Conservation (phyloP, 2,113 vertebrate genomes). For the Orientallactaga bullata region DNA sequence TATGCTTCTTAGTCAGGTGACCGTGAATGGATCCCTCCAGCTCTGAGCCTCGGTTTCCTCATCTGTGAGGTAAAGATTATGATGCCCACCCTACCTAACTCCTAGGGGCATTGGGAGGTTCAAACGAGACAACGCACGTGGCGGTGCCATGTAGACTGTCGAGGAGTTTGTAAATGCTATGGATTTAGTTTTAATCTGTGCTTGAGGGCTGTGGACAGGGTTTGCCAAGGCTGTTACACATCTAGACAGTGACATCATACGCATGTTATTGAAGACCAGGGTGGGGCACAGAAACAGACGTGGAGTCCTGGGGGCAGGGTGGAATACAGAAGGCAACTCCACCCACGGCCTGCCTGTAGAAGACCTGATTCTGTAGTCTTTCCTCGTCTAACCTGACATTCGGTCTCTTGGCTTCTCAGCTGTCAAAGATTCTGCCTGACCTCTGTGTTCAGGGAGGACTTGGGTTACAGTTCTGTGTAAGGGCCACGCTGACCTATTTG, state of each 20-base stretch:
- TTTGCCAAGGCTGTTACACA: conserved; percentile 23
- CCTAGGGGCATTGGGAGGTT: background rate
- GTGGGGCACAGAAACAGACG: conserved; percentile 32
- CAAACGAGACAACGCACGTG: background rate
- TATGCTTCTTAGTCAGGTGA: background rate
- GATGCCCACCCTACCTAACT: background rate
- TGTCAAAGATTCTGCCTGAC: background rate
- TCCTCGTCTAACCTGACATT: conserved; percentile 8
- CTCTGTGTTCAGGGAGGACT: background rate
- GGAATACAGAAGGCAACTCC: background rate
- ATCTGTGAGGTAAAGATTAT: background rate
- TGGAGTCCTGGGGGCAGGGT: background rate
- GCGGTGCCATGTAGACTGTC: background rate
- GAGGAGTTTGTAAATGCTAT: background rate
- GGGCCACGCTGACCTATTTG: background rate
- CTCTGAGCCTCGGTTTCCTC: background rate
- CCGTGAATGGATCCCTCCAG: background rate
- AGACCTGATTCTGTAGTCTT: background rate
- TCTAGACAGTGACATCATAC: conserved; percentile 67
- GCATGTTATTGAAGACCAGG: conserved; percentile 38
- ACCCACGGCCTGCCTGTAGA: conserved; percentile 15
- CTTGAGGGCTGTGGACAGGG: conserved; percentile 29
- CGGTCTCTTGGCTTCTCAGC: background rate
- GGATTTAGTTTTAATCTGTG: conserved; percentile 58
- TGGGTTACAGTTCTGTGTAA: background rate